A percentile compares a stretch with the other conserved stretches of the same genome.
phyloP scores from a whole-genome alignment of 2,113 vertebrate genomes.

The Sinocyclocheilus grahami region DNA sequence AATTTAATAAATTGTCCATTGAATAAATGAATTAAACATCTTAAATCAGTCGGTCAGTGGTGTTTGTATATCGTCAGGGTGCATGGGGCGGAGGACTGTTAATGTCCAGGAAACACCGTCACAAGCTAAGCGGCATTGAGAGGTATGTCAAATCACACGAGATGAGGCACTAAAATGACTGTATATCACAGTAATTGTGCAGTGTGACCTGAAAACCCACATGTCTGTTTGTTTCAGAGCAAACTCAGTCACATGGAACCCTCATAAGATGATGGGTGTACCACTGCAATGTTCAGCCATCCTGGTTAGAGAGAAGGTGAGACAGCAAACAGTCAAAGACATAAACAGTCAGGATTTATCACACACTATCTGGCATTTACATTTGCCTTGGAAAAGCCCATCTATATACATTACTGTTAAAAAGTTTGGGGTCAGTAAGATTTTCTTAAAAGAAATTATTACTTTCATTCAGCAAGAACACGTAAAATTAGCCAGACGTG shows the following conservation, averaged over 20 bases:
- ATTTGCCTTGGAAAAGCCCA: neutral
- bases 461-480: neutral
- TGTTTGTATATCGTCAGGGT: slow-evolving; percentile 75
- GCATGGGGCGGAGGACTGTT: slow-evolving; percentile 96
- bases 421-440: too few relatives aligned
- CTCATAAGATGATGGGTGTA: slow-evolving; percentile 99
- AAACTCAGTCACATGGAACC: slow-evolving; percentile 98
- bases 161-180: neutral
- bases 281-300: slow-evolving; percentile 96
- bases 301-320: slow-evolving; percentile 95
- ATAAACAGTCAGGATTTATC: neutral
- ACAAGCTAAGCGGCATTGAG: slow-evolving; percentile 92
- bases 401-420: neutral
- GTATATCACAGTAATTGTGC: too few relatives aligned
- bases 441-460: neutral
- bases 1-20: neutral
- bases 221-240: slow-evolving; percentile 79
- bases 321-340: neutral
- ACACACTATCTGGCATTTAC: neutral
- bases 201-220: neutral
- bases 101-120: slow-evolving; percentile 96
- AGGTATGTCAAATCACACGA: slow-evolving; percentile 70
- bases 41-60: neutral
- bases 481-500: neutral
- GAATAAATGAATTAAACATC: neutral